These are phyloP conservation scores for Creontiades dilutus DNA, from an alignment of 2,888 invertebrate genomes.

Conservation along the genomic window DNA sequence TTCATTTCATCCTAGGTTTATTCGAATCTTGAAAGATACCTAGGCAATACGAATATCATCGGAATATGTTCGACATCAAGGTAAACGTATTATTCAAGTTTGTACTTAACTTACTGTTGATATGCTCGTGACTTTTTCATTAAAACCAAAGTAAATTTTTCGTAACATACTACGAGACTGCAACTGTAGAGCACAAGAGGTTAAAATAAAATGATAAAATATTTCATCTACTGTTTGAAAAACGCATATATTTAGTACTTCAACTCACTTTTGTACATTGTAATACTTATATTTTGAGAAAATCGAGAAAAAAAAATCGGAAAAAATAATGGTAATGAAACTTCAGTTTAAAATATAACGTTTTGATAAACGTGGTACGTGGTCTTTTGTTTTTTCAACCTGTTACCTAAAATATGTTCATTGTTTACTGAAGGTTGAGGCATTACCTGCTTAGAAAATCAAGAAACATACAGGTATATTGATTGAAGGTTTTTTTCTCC, in stretches of 20 bases:
- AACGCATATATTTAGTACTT: conserved; percentile 56
- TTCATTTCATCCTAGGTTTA: no score
- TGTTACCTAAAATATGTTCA: neutral
- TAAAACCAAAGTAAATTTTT: conserved; percentile 42
- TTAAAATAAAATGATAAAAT: conserved; percentile 30
- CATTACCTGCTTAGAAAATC: no score
- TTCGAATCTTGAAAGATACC: no score
- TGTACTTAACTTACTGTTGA: no score
- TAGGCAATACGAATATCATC: no score
- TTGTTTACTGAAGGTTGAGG: no score
- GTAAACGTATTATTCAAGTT: no score
- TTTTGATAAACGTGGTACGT: conserved; percentile 52
- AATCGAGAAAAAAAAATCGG: conserved; percentile 36
- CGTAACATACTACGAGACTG: conserved; percentile 65
- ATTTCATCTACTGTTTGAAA: conserved; percentile 65
- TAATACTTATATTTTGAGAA: conserved; percentile 70
- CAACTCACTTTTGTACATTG: conserved; percentile 71
- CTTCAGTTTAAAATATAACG: conserved; percentile 60
- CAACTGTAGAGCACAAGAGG: conserved; percentile 69
- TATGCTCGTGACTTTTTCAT: conserved; percentile 23
- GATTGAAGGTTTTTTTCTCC: no score
- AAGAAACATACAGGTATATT: no score
- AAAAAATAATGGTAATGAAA: conserved; percentile 47
- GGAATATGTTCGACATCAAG: no score
- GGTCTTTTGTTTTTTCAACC: neutral